Conservation (phyloP, 2,797 vertebrate species). For the Mallotus villosus region DNA sequence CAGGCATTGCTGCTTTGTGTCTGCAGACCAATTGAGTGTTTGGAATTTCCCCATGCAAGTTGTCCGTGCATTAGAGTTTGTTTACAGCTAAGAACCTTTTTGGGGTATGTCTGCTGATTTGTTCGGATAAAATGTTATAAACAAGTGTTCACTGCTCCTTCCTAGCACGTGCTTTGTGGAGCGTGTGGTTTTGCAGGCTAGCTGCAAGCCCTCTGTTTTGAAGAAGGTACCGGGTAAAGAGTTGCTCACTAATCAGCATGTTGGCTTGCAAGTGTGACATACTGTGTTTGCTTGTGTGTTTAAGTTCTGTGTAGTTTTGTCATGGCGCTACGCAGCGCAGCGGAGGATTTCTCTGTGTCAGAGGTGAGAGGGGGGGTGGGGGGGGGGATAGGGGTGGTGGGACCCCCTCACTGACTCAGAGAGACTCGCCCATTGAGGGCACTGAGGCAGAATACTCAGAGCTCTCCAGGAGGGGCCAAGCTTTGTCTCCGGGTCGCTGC, state of each 20-base stretch:
- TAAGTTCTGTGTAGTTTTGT: conserved; percentile 62
- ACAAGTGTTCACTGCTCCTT: conserved; percentile 4
- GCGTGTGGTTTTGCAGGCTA: conserved; percentile 13
- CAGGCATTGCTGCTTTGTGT: conserved; percentile 29
- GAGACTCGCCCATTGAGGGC: conserved; percentile 51
- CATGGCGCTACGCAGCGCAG: conserved; percentile 45
- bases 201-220: conserved; percentile 1
- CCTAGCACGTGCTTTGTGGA: neutral
- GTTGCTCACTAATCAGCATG: conserved; percentile 19
- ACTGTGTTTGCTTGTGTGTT: conserved; percentile 47
- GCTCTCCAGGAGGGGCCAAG: conserved; percentile 53
- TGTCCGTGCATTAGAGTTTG: neutral
- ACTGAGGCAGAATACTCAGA: conserved; percentile 58
- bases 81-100: neutral
- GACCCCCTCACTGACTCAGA: conserved; percentile 38
- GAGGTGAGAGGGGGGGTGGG: conserved; percentile 72
- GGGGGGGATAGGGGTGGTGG: conserved; percentile 47
- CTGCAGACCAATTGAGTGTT: conserved; percentile 19
- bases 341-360: conserved; percentile 61
- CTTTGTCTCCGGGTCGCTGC: conserved; percentile 72
- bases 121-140: neutral
- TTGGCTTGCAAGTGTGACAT: conserved; percentile 26
- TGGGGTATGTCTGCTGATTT: neutral
- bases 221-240: conserved; percentile 26
- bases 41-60: neutral